phyloP scores from a whole-genome alignment of 2,113 vertebrate genomes.

The Promerops cafer region DNA sequence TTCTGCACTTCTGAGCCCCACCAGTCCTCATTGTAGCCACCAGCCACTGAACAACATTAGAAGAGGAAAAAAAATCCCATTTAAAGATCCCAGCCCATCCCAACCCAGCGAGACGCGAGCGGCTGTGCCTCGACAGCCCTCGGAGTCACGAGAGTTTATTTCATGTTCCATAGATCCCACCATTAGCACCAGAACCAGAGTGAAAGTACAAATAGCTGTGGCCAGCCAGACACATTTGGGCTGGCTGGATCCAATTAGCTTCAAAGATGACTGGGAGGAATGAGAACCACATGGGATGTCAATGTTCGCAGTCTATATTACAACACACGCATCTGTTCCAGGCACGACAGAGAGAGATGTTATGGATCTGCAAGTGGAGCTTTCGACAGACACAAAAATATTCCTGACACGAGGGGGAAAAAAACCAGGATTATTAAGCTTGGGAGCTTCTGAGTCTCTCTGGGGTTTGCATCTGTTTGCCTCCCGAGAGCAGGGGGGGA shows the following conservation, averaged over 20 bases:
- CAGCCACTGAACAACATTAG: not conserved
- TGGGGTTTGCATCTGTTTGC: not conserved
- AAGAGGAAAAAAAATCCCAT: not conserved
- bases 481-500: not conserved
- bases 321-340: conserved; percentile 60
- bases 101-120: not conserved
- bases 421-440: not conserved
- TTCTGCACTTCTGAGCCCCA: not conserved
- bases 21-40: not conserved
- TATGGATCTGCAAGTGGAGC: conserved; percentile 33
- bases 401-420: not conserved
- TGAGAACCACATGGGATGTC: conserved; percentile 66
- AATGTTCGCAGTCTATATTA: conserved; percentile 63
- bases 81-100: not conserved
- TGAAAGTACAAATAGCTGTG: conserved; percentile 66
- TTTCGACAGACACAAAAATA: conserved; percentile 7
- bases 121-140: conserved; percentile 4
- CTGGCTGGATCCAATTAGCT: conserved; percentile 72
- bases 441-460: conserved; percentile 43
- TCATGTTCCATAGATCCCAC: conserved; percentile 54
- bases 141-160: conserved; percentile 53
- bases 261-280: conserved; percentile 69
- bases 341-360: conserved; percentile 60
- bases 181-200: conserved; percentile 58
- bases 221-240: conserved; percentile 54